Evolutionary conservation across 2,113 vertebrate genomes (phyloP), one percentile per base, ranked within the genome.

Genomic region (Salvelinus sp.): DNA sequence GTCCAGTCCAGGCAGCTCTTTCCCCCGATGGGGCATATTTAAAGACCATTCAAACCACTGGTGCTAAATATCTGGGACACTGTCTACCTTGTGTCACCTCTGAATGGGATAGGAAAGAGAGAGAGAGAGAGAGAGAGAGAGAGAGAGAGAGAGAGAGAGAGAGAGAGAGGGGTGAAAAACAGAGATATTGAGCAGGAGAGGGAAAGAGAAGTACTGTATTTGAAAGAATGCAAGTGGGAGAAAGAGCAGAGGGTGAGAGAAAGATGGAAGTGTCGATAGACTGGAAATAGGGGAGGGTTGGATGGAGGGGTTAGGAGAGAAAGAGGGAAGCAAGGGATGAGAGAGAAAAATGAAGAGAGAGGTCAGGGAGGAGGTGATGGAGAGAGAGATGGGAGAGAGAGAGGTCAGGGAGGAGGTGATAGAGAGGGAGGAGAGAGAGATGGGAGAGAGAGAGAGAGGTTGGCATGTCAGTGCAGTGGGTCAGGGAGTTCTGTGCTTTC

Each of bases 41-140:
- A 74, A 27, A 75, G 67, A 74, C 10, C 68, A 65, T 69, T 74
- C 70, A 71, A 74, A 20, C 63, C n/a, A 13, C 18, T 28, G 30
- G 4, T 4, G 67, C 25, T 4, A 77, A 62, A 76, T 54, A 68
- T 4, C 2, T 20, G 63, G 63, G 72, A 65, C 33, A 74, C 44
- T 16, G 2, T 27, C 63, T 47, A n/a, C 22, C 2, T 10, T n/a
- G 38, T 20, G 64, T 44, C n/a, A 27, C 60, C 33, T 70, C 30
- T 60, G 38, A 70, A 22, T 27, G 30, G 20, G 5, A 28, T 9
- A 67, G 2, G 60, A 66, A 60, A 58, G 72, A 28, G 64, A 27
- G 57, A 57, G 50, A 54, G 44, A 25, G 25, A 25, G 25, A 25
- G 25, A 25, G 25, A 64, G 71, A 27, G 64, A 25, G 54, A 64